Base-by-base conservation (phyloP, 2,888 invertebrate genomes). In the Drosophila neonasuta region DNA sequence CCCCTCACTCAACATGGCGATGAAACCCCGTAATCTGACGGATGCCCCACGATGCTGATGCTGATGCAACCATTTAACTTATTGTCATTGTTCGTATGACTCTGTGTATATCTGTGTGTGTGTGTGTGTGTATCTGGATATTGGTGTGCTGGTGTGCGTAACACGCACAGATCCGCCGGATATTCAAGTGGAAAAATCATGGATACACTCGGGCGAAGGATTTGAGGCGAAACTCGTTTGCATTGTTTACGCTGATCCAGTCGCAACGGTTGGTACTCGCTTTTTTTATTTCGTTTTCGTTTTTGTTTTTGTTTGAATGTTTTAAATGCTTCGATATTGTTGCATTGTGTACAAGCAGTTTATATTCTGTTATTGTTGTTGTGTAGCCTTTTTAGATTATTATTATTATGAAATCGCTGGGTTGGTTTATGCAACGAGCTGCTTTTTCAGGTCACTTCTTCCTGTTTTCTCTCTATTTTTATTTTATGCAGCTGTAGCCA, bases 121-220 rank as follows among this genome's bases (percentile, higher is more conserved):
- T 24, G 24, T 62, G 24, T 52, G 45, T 56, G 17, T 58, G 34
- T 59, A 24, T 45, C 45, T 32, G 15, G 45, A 17, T 54, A 3
- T 42, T 13, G 8, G 42, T 50, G 30, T 41, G 56, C 9, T 34
- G 41, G 34, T 60, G 51, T 65, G 45, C 45, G 55, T 64, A 48
- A 52, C 56, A 41, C 46, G 45, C 52, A 44, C 91, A 94, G 94
- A 94, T 90, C 94, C 94, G 0, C 94, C 94, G 3, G 94, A 94
- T 88, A 94, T 94, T 74, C 93, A 93, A 57, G 94, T 94, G 81
- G 94, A 94, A 89, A 91, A 94, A 56, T 93, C 93, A 8, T 94
- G 94, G 94, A 93, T 94, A 52, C 94, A 94, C 89, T 93, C 94
- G 0, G 94, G 94, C 0, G 94, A 94, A 81, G 94, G 94, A 0